These are phyloP conservation scores for Tenebrosternarchus preto DNA, from an alignment of 2,113 vertebrate genomes.

Conservation along the genomic window DNA sequence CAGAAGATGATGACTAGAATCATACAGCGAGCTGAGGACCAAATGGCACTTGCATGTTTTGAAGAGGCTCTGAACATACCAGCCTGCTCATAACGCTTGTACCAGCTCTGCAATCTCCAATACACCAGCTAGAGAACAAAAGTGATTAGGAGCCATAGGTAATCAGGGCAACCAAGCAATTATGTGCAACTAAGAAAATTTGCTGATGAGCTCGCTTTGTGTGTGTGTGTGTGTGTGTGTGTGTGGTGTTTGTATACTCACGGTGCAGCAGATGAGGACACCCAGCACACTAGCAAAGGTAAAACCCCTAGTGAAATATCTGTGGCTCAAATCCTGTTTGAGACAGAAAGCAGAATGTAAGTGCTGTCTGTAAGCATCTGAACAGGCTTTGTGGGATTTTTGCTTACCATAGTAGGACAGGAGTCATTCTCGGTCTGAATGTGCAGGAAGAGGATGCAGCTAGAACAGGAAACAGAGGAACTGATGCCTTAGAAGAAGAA, in stretches of 20 bases:
- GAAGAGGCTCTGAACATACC: slow-evolving; percentile 63
- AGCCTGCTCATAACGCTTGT: slow-evolving; percentile 50
- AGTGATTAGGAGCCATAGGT: background rate
- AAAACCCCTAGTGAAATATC: slow-evolving; percentile 54
- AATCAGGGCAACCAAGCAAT: too few species aligned
- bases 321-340: slow-evolving; percentile 55
- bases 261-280: slow-evolving; percentile 71
- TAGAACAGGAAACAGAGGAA: slow-evolving; percentile 47
- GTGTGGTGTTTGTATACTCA: slow-evolving; percentile 54
- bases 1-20: slow-evolving; percentile 77
- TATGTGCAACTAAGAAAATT: background rate
- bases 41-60: slow-evolving; percentile 49
- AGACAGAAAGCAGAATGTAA: slow-evolving; percentile 26
- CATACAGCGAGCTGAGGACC: slow-evolving; percentile 66
- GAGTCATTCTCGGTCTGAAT: slow-evolving; percentile 60
- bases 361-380: background rate
- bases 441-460: slow-evolving; percentile 74
- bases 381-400: background rate
- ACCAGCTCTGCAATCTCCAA: slow-evolving; percentile 68
- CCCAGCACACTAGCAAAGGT: slow-evolving; percentile 66
- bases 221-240: background rate
- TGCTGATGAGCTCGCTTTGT: background rate
- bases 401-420: slow-evolving; percentile 62
- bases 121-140: slow-evolving; percentile 71
- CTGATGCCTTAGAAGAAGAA: background rate